A percentile compares a stretch with the other conserved stretches of the same genome.
Evolutionary conservation across 1,140 invertebrate species (phyloP).

Genomic region (Epicauta chinensis): DNA sequence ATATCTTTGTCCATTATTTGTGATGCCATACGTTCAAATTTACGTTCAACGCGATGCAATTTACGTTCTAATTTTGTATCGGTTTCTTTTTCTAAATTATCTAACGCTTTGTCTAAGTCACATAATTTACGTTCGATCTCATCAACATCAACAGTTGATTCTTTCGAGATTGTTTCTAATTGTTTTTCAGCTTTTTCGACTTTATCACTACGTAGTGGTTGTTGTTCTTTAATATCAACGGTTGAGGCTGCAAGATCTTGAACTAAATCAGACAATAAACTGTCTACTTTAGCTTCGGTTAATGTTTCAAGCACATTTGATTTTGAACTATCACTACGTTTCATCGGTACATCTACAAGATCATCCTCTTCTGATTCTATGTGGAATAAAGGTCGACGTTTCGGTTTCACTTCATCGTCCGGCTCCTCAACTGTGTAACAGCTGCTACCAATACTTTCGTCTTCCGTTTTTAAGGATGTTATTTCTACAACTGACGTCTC

Average conservation of each 20-base stretch:
- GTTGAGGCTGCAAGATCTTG: slow-evolving; percentile 11
- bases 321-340: slow-evolving; percentile 28
- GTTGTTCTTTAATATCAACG: slow-evolving; percentile 3
- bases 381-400: slow-evolving; percentile 37
- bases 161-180: slow-evolving; percentile 20
- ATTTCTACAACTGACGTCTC: background rate
- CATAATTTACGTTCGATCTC: slow-evolving; percentile 38
- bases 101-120: slow-evolving; percentile 40
- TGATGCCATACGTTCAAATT: slow-evolving; percentile 53
- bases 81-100: slow-evolving; percentile 33
- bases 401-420: slow-evolving; percentile 4
- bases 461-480: background rate
- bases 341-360: slow-evolving; percentile 1
- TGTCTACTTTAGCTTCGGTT: slow-evolving; percentile 31
- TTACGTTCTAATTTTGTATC: slow-evolving; percentile 38
- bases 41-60: slow-evolving; percentile 47
- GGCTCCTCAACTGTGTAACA: too few relatives aligned
- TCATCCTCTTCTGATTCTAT: slow-evolving; percentile 43
- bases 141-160: slow-evolving; percentile 32
- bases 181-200: slow-evolving; percentile 8
- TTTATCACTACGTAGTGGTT: background rate
- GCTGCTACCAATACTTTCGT: too few relatives aligned
- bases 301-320: slow-evolving; percentile 36
- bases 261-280: slow-evolving; percentile 32
- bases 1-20: slow-evolving; percentile 34